Conservation (phyloP, 2,113 vertebrate genomes). For the Gorsachius goisagi region DNA sequence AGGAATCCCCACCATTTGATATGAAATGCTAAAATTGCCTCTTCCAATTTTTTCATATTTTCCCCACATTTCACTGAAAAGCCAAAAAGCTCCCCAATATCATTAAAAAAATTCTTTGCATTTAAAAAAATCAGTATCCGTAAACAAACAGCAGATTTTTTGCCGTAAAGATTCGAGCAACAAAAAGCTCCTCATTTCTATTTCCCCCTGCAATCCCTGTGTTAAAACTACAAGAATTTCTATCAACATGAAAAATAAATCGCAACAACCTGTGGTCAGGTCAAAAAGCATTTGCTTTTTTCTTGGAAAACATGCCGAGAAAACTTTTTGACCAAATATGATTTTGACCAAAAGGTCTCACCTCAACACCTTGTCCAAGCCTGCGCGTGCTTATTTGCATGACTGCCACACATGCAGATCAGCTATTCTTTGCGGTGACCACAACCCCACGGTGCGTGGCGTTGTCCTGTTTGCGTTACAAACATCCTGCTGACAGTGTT, state of each 20-base stretch:
- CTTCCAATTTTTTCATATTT: background rate
- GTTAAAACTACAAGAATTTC: background rate
- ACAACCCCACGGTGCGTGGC: background rate
- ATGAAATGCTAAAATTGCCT: background rate
- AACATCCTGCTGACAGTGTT: background rate
- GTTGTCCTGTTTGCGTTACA: accelerated
- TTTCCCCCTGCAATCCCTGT: background rate
- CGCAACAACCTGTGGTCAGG: background rate
- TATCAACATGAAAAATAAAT: background rate
- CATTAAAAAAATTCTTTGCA: background rate
- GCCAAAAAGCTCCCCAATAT: background rate
- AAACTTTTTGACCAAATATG: background rate
- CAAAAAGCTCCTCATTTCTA: background rate
- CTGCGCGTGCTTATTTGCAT: background rate
- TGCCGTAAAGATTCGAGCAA: background rate
- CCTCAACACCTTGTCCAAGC: background rate
- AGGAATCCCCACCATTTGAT: background rate
- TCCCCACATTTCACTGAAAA: background rate
- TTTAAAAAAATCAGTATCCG: background rate
- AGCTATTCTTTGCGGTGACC: background rate
- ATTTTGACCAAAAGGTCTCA: background rate
- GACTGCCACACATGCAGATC: background rate
- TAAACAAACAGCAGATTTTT: background rate
- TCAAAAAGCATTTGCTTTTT: background rate
- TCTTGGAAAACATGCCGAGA: background rate